These are phyloP conservation scores for Puffinus mauretanicus DNA, from an alignment of 2,113 vertebrate genomes.

Conservation along the genomic window DNA sequence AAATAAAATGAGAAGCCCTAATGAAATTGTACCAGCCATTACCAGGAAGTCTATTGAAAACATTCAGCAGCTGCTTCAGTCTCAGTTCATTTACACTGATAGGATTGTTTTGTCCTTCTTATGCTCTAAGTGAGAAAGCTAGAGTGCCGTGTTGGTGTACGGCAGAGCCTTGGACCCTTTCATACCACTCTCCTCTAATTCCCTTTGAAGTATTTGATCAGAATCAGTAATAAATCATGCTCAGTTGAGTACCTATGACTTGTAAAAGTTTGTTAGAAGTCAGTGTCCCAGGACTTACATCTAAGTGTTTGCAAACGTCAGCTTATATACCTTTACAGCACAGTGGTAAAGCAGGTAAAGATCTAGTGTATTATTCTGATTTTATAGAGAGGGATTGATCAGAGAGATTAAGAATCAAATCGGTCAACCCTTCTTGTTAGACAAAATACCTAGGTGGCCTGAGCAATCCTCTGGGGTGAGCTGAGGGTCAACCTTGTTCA, in stretches of 20 bases:
- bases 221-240: background rate
- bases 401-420: background rate
- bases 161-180: background rate
- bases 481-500: background rate
- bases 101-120: background rate
- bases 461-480: background rate
- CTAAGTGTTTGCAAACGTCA: background rate
- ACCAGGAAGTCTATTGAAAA: constrained; percentile 50
- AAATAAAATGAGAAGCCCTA: constrained; percentile 14
- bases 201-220: background rate
- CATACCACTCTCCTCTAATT: background rate
- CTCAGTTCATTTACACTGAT: background rate
- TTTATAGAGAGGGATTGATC: background rate
- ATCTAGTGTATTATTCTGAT: background rate
- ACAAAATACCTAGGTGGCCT: background rate
- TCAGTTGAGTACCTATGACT: background rate
- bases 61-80: constrained; percentile 31
- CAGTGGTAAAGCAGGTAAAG: background rate
- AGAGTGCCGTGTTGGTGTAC: background rate
- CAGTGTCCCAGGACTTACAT: background rate
- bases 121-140: background rate
- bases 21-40: constrained; percentile 58
- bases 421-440: background rate
- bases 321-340: background rate
- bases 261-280: background rate